Evolutionary conservation across 2,797 vertebrate genomes (phyloP).

Genomic region (Rhabdomys pumilio): DNA sequence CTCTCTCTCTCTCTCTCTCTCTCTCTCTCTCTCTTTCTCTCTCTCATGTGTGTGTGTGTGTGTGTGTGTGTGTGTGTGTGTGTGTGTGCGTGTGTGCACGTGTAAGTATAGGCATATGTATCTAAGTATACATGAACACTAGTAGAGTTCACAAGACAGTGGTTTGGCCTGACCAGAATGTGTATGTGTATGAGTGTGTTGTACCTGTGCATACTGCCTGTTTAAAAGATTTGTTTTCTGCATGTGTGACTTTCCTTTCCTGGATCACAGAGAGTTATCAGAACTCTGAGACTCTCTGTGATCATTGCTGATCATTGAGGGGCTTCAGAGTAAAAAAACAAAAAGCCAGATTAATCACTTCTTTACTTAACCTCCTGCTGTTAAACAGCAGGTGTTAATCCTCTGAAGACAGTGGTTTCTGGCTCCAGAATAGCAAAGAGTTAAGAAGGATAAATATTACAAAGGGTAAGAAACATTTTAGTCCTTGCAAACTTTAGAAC

Average conservation of each 20-base stretch:
- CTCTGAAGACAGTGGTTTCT: neutral
- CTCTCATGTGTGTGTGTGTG: no score
- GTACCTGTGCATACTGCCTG: no score
- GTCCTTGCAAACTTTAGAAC: neutral
- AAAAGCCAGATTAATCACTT: neutral
- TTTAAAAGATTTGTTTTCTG: no score
- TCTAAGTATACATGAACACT: neutral
- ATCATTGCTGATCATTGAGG: neutral
- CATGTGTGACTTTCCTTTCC: no score
- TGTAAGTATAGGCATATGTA: neutral
- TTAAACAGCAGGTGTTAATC: neutral
- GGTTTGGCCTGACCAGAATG: neutral
- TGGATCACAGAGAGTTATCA: neutral
- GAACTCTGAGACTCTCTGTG: neutral
- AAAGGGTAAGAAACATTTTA: neutral
- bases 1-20: no score
- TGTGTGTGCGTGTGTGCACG: no score
- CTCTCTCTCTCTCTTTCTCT: no score
- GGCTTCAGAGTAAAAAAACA: neutral
- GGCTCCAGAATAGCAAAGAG: neutral
- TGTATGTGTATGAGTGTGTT: neutral
- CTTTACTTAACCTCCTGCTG: neutral
- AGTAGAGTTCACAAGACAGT: neutral
- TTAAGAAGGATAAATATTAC: neutral
- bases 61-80: no score